Evolutionary conservation across 2,113 vertebrate genomes (phyloP).

Genomic region (Murina feae): DNA sequence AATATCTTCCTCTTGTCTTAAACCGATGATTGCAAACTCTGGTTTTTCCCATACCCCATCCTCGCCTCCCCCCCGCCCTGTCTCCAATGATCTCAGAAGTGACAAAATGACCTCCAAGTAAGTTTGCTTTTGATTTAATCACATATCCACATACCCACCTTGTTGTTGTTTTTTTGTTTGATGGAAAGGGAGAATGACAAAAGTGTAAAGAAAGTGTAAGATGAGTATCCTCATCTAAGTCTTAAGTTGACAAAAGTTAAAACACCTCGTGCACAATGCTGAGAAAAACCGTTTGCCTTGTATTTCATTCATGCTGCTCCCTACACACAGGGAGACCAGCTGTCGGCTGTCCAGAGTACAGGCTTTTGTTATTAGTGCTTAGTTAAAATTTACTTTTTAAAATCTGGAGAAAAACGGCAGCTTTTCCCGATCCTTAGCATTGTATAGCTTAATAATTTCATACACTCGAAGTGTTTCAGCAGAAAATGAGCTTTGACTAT

Average conservation of each 20-base stretch:
- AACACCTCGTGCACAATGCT: neutral
- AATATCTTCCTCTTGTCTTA: neutral
- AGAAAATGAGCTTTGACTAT: slow-evolving; percentile 51
- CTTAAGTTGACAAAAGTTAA: neutral
- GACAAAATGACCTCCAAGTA: neutral
- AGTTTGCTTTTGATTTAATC: slow-evolving; percentile 24
- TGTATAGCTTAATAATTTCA: slow-evolving; percentile 44
- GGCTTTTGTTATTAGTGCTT: neutral
- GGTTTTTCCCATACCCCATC: neutral
- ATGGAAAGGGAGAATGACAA: neutral
- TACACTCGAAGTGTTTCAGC: slow-evolving; percentile 14
- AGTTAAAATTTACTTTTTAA: slow-evolving; percentile 1
- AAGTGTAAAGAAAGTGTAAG: neutral
- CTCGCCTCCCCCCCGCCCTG: neutral
- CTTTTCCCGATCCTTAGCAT: slow-evolving; percentile 17
- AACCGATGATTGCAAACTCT: neutral
- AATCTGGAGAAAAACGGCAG: slow-evolving; percentile 19
- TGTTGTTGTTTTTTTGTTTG: neutral
- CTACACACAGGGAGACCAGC: neutral
- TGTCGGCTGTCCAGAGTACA: neutral
- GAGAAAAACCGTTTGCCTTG: neutral
- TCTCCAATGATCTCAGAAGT: neutral
- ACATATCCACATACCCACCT: neutral
- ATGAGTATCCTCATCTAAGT: neutral
- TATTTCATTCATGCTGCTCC: neutral